phyloP scores from a whole-genome alignment of 2,113 vertebrate genomes.

The Brevimyrus niger region DNA sequence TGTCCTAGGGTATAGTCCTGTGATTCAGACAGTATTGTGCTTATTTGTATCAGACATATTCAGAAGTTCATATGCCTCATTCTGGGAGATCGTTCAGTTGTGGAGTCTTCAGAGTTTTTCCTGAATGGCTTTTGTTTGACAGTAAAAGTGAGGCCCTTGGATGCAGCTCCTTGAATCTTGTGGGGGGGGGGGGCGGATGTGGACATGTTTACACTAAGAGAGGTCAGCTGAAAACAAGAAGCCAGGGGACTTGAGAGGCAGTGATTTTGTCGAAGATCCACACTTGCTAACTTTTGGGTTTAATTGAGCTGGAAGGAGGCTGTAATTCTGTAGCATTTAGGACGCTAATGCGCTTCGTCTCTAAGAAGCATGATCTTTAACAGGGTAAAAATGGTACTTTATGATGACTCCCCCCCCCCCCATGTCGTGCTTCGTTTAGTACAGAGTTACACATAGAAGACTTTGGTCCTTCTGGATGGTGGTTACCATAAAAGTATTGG shows the following conservation, averaged over 20 bases:
- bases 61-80: not conserved
- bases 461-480: not conserved
- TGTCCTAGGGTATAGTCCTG: not conserved
- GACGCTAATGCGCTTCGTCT: not conserved
- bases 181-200: constrained; percentile 28
- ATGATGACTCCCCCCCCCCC: not conserved
- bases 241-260: constrained; percentile 5
- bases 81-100: not conserved
- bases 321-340: constrained; percentile 16
- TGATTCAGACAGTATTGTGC: not conserved
- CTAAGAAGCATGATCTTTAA: not conserved
- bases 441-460: not conserved
- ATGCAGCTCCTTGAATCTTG: not conserved
- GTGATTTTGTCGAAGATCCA: constrained; percentile 17
- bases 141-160: not conserved
- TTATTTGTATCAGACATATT: not conserved
- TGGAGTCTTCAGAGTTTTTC: constrained; percentile 21
- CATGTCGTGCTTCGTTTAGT: not conserved
- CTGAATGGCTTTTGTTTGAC: constrained; percentile 11
- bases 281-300: not conserved
- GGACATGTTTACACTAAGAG: constrained; percentile 35
- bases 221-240: constrained; percentile 50
- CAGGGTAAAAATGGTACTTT: not conserved
- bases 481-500: not conserved
- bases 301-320: constrained; percentile 20